phyloP scores from a whole-genome alignment of 2,113 vertebrate species.

The Plecturocebus donacophilus region DNA sequence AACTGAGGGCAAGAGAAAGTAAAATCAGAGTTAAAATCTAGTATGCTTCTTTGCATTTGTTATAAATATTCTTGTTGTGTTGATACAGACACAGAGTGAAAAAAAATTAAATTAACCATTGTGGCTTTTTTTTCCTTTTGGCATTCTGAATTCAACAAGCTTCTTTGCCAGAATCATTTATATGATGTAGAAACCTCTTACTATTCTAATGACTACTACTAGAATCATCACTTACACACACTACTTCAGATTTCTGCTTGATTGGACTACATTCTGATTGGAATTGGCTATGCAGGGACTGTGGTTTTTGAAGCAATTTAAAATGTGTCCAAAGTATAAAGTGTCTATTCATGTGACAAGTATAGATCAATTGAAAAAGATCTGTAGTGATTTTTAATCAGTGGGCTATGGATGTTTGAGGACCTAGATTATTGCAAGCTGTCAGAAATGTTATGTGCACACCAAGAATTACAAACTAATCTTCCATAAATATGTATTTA shows the following conservation, averaged over 20 bases:
- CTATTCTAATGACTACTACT: neutral
- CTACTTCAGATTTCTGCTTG: constrained; percentile 24
- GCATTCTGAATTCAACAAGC: neutral
- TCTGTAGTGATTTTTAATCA: neutral
- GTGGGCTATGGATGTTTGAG: neutral
- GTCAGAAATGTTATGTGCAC: neutral
- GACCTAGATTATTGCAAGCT: neutral
- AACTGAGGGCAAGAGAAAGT: neutral
- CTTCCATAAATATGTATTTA: neutral
- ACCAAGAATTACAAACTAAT: neutral
- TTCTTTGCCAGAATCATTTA: neutral
- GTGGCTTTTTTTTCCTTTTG: neutral
- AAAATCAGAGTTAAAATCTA: neutral
- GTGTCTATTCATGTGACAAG: neutral
- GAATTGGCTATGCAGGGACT: neutral
- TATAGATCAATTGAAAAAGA: neutral
- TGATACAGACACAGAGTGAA: neutral
- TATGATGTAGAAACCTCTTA: neutral
- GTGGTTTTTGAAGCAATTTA: neutral
- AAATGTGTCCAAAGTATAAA: neutral
- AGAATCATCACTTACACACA: neutral
- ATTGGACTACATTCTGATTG: neutral
- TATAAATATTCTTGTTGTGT: neutral
- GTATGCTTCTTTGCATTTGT: neutral
- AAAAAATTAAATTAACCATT: neutral